These are phyloP conservation scores for Hippoglossus stenolepis DNA, from an alignment of 2,113 vertebrate species.

Conservation along the genomic window DNA sequence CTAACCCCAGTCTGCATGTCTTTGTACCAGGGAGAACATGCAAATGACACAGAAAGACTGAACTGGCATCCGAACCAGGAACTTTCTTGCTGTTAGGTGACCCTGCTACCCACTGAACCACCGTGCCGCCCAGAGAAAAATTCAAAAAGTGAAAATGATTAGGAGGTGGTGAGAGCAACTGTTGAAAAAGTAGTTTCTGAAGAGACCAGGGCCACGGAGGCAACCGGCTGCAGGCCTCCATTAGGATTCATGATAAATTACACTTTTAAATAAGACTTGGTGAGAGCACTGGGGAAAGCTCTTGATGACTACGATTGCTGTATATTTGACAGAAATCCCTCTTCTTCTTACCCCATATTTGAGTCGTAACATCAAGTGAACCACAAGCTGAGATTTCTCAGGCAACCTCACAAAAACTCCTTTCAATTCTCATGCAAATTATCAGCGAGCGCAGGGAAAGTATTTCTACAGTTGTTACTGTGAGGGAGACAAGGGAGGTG, in stretches of 20 bases:
- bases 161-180: conserved; percentile 34
- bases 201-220: conserved; percentile 23
- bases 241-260: conserved; percentile 54
- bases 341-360: conserved; percentile 10
- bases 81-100: no score
- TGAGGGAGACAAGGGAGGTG: conserved; percentile 22
- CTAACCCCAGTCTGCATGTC: no score
- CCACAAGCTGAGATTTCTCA: not conserved
- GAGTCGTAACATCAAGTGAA: not conserved
- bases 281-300: conserved; percentile 34
- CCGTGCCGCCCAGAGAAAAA: not conserved
- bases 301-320: not conserved
- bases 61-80: not conserved
- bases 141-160: conserved; percentile 9
- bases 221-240: conserved; percentile 34
- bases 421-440: conserved; percentile 43
- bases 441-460: not conserved
- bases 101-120: not conserved
- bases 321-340: conserved; percentile 21
- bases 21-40: no score
- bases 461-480: conserved; percentile 26
- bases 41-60: not conserved
- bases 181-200: conserved; percentile 33
- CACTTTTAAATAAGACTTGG: conserved; percentile 51
- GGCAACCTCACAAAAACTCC: not conserved